A percentile compares a stretch with the other conserved stretches of the same genome.
Conservation (phyloP, 2,888 invertebrate genomes). For the Cheilosia vulpina region DNA sequence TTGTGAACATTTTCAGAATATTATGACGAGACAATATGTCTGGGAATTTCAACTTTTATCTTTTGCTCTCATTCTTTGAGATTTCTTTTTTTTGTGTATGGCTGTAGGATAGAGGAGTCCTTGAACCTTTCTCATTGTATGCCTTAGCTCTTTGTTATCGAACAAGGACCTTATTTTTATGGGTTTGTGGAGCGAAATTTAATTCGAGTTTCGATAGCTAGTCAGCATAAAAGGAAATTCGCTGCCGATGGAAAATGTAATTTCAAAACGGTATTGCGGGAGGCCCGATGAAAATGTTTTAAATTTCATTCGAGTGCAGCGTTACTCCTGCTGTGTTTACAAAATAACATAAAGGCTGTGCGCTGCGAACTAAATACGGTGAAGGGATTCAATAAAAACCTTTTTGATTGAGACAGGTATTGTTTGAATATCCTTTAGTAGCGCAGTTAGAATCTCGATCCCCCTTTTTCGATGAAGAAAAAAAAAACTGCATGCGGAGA, state of each 20-base stretch:
- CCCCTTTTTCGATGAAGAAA: not conserved
- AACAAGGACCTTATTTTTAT: conserved; percentile 74
- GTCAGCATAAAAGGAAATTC: conserved; percentile 45
- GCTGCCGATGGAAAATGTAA: conserved; percentile 47
- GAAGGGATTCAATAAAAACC: conserved; percentile 70
- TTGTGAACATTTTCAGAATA: conserved; percentile 32
- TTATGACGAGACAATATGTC: conserved; percentile 73
- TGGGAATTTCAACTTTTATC: conserved; percentile 65
- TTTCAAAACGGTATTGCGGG: conserved; percentile 74
- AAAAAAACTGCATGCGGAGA: conserved; percentile 29
- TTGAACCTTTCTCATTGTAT: conserved; percentile 61
- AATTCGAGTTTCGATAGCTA: conserved; percentile 71
- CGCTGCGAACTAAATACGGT: conserved; percentile 33
- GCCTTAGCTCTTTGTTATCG: conserved; percentile 63
- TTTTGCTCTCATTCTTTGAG: conserved; percentile 6
- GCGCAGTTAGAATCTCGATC: conserved; percentile 28
- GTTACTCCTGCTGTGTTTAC: conserved; percentile 62
- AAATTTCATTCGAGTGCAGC: conserved; percentile 56
- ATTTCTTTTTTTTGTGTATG: conserved; percentile 24
- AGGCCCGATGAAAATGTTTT: conserved; percentile 65
- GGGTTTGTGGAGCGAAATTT: conserved; percentile 74
- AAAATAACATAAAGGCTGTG: conserved; percentile 38
- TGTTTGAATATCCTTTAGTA: conserved; percentile 63
- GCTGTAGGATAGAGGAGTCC: conserved; percentile 47
- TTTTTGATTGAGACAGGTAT: conserved; percentile 74